Conservation (phyloP, 2,888 invertebrate species). For the Clanis bilineata region DNA sequence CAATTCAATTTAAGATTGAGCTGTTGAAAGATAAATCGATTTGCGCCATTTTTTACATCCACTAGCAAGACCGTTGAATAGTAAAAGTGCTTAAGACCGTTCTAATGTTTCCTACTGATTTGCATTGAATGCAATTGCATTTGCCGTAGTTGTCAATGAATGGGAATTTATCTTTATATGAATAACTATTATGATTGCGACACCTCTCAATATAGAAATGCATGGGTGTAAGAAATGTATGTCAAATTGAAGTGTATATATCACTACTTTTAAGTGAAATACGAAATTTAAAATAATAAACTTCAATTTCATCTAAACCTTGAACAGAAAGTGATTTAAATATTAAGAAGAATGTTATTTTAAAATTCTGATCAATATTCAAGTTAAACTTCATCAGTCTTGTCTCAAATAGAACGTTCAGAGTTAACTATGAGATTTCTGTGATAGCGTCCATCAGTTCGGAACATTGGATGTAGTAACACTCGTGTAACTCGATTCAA, state of each 20-base stretch:
- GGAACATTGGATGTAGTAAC: slow-evolving; percentile 31
- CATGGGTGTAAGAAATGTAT: neutral
- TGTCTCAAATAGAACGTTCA: neutral
- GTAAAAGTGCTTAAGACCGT: neutral
- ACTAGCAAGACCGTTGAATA: neutral
- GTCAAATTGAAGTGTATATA: neutral
- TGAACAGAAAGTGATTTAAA: too few relatives aligned
- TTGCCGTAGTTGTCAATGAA: slow-evolving; percentile 37
- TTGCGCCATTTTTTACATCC: neutral
- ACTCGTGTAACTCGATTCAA: slow-evolving; percentile 31
- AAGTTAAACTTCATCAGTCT: neutral
- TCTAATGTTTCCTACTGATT: slow-evolving; percentile 56
- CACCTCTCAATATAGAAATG: slow-evolving; percentile 9
- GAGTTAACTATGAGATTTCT: slow-evolving; percentile 16
- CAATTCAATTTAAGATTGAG: neutral
- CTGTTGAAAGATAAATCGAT: neutral
- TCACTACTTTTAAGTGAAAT: too few relatives aligned
- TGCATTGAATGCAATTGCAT: slow-evolving; percentile 57
- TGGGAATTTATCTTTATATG: slow-evolving; percentile 6
- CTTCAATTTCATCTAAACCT: too few relatives aligned
- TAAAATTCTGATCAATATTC: neutral
- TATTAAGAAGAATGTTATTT: too few relatives aligned
- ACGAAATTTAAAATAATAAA: too few relatives aligned
- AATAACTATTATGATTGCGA: slow-evolving; percentile 6
- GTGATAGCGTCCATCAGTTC: slow-evolving; percentile 36